Evolutionary conservation across 2,797 vertebrate genomes (phyloP).

Genomic region (Cirrhinus mrigala): DNA sequence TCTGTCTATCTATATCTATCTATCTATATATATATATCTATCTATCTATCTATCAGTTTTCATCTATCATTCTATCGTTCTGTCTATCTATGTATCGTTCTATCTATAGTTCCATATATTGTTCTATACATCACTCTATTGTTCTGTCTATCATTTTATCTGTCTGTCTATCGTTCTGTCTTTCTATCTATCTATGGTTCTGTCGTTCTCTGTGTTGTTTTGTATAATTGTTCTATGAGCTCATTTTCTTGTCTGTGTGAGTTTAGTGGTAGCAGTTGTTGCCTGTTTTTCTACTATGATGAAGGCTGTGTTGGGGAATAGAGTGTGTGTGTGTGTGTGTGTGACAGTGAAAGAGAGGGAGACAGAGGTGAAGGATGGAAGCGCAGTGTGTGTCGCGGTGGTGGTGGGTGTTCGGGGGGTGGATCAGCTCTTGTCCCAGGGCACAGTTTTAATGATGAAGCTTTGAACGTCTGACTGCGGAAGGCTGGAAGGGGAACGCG

Average conservation of each 20-base stretch:
- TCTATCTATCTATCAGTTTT: too few species aligned
- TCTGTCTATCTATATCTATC: too few species aligned
- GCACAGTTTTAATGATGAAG: conserved; percentile 73
- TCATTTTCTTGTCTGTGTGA: neutral
- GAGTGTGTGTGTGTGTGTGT: conserved; percentile 17
- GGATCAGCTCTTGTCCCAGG: conserved; percentile 70
- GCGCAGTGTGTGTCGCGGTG: conserved; percentile 3
- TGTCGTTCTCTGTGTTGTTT: neutral
- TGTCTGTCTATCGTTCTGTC: neutral
- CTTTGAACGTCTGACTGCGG: conserved; percentile 63
- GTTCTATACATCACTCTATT: too few species aligned
- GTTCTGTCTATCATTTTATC: neutral
- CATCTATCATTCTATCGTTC: too few species aligned
- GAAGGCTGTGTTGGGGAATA: neutral
- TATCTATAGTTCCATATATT: too few species aligned
- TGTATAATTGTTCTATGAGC: neutral
- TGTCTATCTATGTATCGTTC: too few species aligned
- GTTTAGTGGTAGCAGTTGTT: neutral
- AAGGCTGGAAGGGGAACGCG: conserved; percentile 67
- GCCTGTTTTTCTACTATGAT: conserved; percentile 6
- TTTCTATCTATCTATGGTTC: neutral
- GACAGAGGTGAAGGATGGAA: conserved; percentile 36
- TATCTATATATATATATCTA: too few species aligned
- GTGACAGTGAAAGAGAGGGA: conserved; percentile 46
- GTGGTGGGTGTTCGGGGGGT: conserved; percentile 23